Evolutionary conservation across 2,797 vertebrate species (phyloP), one percentile per base, ranked within the genome.

Genomic region (Tadarida brasiliensis): DNA sequence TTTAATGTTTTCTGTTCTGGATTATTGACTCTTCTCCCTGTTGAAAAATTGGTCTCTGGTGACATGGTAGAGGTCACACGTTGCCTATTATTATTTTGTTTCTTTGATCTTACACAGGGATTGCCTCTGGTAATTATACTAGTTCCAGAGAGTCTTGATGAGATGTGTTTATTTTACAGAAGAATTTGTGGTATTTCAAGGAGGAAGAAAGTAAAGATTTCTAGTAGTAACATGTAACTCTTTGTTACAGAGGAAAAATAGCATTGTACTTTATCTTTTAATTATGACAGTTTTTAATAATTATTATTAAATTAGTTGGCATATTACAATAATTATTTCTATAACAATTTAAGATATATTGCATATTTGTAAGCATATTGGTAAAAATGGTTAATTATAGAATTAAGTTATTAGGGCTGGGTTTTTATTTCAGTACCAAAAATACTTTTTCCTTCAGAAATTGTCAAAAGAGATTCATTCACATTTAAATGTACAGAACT

Each of bases 171-270:
- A 98, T 98, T 98, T 98, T 98, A 95, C 95, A 76, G 74, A 98
- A 98, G 98, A 98, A 98, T 98, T 97, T 96, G 95, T 98, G 98
- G 98, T 96, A 98, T 98, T 98, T 97, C 96, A 94, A 94, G 94
- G 85, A 96, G 94, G 85, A 96, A 97, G 97, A 97, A 97, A 97
- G 96, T 88, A 87, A 96, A 95, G 89, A 97, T 96, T 97, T 96
- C 73, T 80, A 96, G 80, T 95, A 91, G 71, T 91, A 94, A 96
- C n/a, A 22, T 89, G 71, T 93, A 91, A 78, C 28, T 80, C 74
- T 95, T 92, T 83, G 56, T 90, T 96, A 76, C 71, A 73, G 90
- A 93, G 71, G 83, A 91, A 95, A 47, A 93, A 80, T 57, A 95
- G 26, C 17, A 78, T 83, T 91, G n/a, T 67, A 51, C 8, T 82